Percentiles rank a stretch among this genome's conserved stretches.
phyloP scores from a whole-genome alignment of 2,113 vertebrate species.

The Dinomys branickii region DNA sequence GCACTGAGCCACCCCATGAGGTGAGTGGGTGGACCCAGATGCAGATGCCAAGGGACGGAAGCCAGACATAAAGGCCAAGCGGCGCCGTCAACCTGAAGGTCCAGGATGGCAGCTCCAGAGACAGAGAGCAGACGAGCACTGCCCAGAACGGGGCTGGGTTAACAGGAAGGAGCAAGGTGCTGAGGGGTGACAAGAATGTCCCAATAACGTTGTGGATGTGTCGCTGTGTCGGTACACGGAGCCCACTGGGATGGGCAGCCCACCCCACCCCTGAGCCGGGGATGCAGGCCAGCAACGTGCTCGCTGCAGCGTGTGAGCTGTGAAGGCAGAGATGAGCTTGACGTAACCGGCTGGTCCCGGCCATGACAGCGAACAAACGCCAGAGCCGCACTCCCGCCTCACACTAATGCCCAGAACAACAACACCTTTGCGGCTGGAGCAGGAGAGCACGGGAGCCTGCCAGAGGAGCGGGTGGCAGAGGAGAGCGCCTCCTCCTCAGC shows the following conservation, averaged over 20 bases:
- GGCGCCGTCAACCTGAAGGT: too few species aligned
- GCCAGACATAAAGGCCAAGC: background rate
- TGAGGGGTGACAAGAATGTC: background rate
- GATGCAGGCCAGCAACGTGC: background rate
- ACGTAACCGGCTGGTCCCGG: background rate
- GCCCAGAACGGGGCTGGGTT: background rate
- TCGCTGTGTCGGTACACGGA: background rate
- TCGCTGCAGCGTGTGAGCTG: background rate
- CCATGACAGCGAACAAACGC: background rate
- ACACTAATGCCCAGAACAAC: background rate
- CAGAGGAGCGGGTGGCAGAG: too few species aligned
- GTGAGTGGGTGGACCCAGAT: background rate
- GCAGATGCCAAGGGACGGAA: background rate
- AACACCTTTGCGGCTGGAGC: background rate
- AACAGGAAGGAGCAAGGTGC: background rate
- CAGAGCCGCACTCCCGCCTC: background rate
- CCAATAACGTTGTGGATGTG: background rate
- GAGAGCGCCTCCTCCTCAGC: background rate
- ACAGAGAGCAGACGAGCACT: background rate
- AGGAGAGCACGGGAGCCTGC: background rate
- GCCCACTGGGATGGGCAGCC: background rate
- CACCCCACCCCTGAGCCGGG: background rate
- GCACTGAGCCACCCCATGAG: background rate
- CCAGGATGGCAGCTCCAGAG: background rate
- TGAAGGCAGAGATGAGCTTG: background rate